phyloP scores from a whole-genome alignment of 2,888 invertebrate genomes.

The Chalcosyrphus nemorum region DNA sequence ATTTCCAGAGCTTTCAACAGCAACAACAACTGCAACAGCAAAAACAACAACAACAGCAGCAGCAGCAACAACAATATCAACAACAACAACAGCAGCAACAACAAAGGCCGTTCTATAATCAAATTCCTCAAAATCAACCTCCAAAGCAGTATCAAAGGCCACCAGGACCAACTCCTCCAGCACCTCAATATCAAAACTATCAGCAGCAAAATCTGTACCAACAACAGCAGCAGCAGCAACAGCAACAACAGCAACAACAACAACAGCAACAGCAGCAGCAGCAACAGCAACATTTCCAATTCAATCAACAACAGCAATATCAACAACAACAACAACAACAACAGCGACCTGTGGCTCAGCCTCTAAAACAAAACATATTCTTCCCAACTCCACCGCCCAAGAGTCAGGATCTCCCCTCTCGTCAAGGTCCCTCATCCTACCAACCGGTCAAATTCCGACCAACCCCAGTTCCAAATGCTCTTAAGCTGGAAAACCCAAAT shows the following conservation, averaged over 20 bases:
- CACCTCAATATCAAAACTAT: slow-evolving; percentile 76
- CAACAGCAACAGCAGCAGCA: slow-evolving; percentile 31
- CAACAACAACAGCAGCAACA: slow-evolving; percentile 41
- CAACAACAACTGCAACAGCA: slow-evolving; percentile 57
- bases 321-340: slow-evolving; percentile 72
- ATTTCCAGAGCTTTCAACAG: slow-evolving; percentile 65
- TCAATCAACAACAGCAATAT: slow-evolving; percentile 75
- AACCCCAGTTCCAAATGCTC: slow-evolving; percentile 77
- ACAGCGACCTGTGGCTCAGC: slow-evolving; percentile 76
- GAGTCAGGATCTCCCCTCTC: slow-evolving; percentile 74
- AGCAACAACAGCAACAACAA: slow-evolving; percentile 73
- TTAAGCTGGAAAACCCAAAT: slow-evolving; percentile 77
- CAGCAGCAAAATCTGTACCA: slow-evolving; percentile 40
- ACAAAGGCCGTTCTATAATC: slow-evolving; percentile 73
- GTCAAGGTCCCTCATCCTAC: slow-evolving; percentile 74
- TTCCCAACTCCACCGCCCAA: slow-evolving; percentile 78
- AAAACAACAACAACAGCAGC: slow-evolving; percentile 35
- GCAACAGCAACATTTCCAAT: slow-evolving; percentile 43
- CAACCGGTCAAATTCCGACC: slow-evolving; percentile 81
- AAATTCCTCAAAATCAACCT: slow-evolving; percentile 68
- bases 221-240: slow-evolving; percentile 76
- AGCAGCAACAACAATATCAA: slow-evolving; percentile 25
- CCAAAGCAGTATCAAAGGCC: slow-evolving; percentile 73
- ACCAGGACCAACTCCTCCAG: slow-evolving; percentile 75
- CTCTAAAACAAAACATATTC: slow-evolving; percentile 79